Conservation (phyloP, 2,113 vertebrate species). For the Sceloporus undulatus region DNA sequence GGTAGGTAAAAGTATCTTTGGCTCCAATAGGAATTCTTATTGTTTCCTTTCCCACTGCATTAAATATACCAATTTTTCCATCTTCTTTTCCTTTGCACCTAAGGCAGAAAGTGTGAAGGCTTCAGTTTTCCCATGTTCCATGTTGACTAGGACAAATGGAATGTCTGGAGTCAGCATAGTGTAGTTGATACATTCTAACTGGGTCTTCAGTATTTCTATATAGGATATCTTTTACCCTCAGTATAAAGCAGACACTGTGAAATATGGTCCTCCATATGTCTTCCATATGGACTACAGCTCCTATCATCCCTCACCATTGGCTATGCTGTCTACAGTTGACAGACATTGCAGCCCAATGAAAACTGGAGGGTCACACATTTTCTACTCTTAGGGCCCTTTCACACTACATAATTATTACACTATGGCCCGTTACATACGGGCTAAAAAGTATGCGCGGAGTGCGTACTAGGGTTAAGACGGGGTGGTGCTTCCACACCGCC, state of each 20-base stretch:
- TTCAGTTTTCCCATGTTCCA: constrained; percentile 11
- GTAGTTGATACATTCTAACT: neutral
- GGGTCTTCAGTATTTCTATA: neutral
- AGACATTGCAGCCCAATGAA: neutral
- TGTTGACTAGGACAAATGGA: neutral
- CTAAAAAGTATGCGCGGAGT: no score
- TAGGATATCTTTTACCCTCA: neutral
- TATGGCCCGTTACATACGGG: no score
- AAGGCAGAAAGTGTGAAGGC: neutral
- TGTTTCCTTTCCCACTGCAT: constrained; percentile 25
- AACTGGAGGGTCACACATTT: neutral
- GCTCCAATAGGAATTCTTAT: constrained; percentile 23
- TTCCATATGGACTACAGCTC: neutral
- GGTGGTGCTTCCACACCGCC: no score
- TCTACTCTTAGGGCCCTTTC: no score
- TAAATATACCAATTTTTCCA: constrained; percentile 17
- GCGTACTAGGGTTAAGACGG: no score
- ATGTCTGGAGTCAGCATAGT: neutral
- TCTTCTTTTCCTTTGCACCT: neutral
- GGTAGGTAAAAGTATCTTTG: neutral
- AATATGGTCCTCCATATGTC: neutral
- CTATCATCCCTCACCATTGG: neutral
- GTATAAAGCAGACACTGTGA: neutral
- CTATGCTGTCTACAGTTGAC: neutral
- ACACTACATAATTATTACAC: no score